These are phyloP conservation scores for Rhopilema esculentum DNA, from an alignment of 30 jellyfish, hydroid and myxozoan genomes.

Conservation along the genomic window DNA sequence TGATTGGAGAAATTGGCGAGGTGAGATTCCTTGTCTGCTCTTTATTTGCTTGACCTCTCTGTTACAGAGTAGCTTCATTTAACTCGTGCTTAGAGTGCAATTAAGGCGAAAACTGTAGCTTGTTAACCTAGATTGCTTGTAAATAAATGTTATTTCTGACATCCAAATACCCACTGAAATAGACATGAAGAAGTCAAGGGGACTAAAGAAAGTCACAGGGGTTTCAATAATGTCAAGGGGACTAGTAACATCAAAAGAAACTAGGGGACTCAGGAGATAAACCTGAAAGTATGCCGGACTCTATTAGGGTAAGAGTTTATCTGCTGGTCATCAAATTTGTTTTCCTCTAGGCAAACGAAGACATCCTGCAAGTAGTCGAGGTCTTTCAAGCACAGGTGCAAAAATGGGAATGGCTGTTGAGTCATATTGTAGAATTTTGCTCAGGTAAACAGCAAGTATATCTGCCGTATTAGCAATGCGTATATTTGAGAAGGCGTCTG, in stretches of 20 bases:
- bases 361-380: slow-evolving; percentile 92
- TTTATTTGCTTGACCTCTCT: background rate
- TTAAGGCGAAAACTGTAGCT: background rate
- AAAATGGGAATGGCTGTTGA: slow-evolving; percentile 94
- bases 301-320: too few species aligned
- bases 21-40: slow-evolving; percentile 28
- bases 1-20: slow-evolving; percentile 99
- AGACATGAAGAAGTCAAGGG: too few species aligned
- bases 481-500: background rate
- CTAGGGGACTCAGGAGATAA: too few species aligned
- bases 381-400: slow-evolving; percentile 65
- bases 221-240: too few species aligned
- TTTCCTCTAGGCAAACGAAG: slow-evolving; percentile 91
- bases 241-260: too few species aligned
- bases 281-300: too few species aligned
- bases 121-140: background rate
- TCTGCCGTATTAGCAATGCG: background rate
- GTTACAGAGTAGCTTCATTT: background rate
- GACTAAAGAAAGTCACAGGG: too few species aligned
- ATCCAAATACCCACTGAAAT: too few species aligned
- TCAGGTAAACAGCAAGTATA: slow-evolving; percentile 68
- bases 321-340: background rate
- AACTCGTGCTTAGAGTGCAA: background rate
- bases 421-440: slow-evolving; percentile 93
- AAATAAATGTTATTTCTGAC: too few species aligned